Conservation (phyloP, 2,888 invertebrate species). For the Eueremaeus valkanovi region DNA sequence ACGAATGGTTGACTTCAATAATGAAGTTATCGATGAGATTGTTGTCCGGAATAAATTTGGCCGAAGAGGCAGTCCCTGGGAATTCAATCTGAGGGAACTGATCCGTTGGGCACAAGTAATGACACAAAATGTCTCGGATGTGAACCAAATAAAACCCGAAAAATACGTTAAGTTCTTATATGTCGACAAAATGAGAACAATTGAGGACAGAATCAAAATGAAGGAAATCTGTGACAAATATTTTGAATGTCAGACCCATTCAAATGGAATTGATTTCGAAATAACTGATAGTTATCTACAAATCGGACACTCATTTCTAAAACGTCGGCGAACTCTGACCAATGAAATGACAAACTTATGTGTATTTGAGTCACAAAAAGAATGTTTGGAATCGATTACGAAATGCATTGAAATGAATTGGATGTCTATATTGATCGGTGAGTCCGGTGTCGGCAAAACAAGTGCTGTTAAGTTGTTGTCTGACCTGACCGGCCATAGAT, state of each 20-base stretch:
- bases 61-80: constrained; percentile 83
- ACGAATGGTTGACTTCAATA: constrained; percentile 75
- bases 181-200: constrained; percentile 76
- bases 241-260: constrained; percentile 57
- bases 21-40: constrained; percentile 52
- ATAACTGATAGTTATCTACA: constrained; percentile 50
- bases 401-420: constrained; percentile 87
- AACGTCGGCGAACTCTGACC: constrained; percentile 25
- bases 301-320: constrained; percentile 52
- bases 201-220: constrained; percentile 71
- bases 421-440: constrained; percentile 80
- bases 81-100: constrained; percentile 93
- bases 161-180: constrained; percentile 74
- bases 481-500: constrained; percentile 66
- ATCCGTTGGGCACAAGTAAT: constrained; percentile 82
- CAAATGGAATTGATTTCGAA: constrained; percentile 44
- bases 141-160: constrained; percentile 55
- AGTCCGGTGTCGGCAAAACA: constrained; percentile 73
- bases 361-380: constrained; percentile 45
- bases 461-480: constrained; percentile 71
- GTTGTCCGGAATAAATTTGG: constrained; percentile 54
- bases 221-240: constrained; percentile 51
- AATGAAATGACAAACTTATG: background rate
- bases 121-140: constrained; percentile 16
- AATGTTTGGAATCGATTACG: constrained; percentile 69